Conservation (phyloP, 2,797 vertebrate species). For the Sphaeramia orbicularis region DNA sequence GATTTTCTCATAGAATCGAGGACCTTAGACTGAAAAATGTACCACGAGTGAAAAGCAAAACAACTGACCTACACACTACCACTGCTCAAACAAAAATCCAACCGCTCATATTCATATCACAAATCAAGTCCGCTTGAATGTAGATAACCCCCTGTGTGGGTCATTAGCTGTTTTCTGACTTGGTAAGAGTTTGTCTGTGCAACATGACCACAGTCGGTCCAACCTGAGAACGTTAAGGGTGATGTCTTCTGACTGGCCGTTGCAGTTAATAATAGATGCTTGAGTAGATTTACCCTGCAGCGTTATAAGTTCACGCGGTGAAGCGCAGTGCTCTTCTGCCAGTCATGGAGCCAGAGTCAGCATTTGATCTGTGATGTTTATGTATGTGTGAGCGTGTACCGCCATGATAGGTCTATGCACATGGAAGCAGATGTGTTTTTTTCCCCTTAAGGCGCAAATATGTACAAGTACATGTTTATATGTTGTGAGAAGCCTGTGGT, state of each 20-base stretch:
- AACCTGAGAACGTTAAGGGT: slow-evolving; percentile 27
- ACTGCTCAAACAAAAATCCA: not conserved
- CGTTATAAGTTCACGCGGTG: slow-evolving; percentile 44
- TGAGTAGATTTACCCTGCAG: slow-evolving; percentile 50
- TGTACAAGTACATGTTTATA: too few relatives aligned
- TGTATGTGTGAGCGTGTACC: not conserved
- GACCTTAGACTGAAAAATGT: slow-evolving; percentile 5
- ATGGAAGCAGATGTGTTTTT: too few relatives aligned
- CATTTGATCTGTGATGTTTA: slow-evolving; percentile 39
- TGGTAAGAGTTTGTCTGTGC: slow-evolving; percentile 22
- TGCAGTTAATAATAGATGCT: slow-evolving; percentile 73
- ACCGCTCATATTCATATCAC: slow-evolving; percentile 6
- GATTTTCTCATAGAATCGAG: slow-evolving; percentile 15
- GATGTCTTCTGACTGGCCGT: slow-evolving; percentile 43
- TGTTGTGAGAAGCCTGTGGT: too few relatives aligned
- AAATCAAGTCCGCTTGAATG: not conserved
- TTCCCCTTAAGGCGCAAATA: too few relatives aligned
- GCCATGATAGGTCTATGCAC: too few relatives aligned
- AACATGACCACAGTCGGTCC: slow-evolving; percentile 37
- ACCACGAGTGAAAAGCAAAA: slow-evolving; percentile 18
- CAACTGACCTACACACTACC: not conserved
- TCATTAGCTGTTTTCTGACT: slow-evolving; percentile 52
- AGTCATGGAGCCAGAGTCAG: slow-evolving; percentile 47
- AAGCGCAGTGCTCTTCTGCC: slow-evolving; percentile 53
- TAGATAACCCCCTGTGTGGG: slow-evolving; percentile 42